Evolutionary conservation across 2,888 invertebrate genomes (phyloP).

Genomic region (Argyresthia goedartella): DNA sequence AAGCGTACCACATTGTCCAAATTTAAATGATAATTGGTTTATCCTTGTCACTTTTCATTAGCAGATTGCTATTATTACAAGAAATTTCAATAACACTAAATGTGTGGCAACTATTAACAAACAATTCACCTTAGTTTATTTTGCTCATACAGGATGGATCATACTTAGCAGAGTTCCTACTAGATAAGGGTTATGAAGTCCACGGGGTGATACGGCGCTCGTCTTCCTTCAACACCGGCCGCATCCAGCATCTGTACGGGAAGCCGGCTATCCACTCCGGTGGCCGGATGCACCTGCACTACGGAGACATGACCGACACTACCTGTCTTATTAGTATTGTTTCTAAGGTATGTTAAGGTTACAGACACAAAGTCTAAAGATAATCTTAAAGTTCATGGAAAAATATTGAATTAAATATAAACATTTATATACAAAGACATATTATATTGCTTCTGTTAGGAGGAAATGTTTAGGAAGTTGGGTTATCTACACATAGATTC

Average conservation of each 20-base stretch:
- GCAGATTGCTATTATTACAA: too few species aligned
- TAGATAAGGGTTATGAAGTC: slow-evolving; percentile 93
- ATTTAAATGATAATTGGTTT: too few species aligned
- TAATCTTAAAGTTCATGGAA: too few species aligned
- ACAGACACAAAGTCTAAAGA: too few species aligned
- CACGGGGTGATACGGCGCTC: slow-evolving; percentile 96
- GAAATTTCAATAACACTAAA: too few species aligned
- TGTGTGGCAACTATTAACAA: not conserved
- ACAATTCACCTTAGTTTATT: not conserved
- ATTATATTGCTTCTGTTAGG: too few species aligned
- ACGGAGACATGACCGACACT: slow-evolving; percentile 99
- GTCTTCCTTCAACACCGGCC: slow-evolving; percentile 95
- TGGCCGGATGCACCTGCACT: slow-evolving; percentile 93
- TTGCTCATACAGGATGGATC: slow-evolving; percentile 88
- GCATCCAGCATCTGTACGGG: slow-evolving; percentile 96
- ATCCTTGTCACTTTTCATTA: too few species aligned
- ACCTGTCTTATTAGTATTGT: slow-evolving; percentile 77
- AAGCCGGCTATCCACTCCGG: slow-evolving; percentile 91
- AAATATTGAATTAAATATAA: too few species aligned
- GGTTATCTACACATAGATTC: too few species aligned
- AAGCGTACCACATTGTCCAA: too few species aligned
- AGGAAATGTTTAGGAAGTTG: too few species aligned
- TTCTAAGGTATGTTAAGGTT: slow-evolving; percentile 34
- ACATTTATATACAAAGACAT: too few species aligned
- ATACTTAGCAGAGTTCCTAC: slow-evolving; percentile 93